Base-by-base conservation (phyloP, 2,888 invertebrate species). In the Drosophila falleni region DNA sequence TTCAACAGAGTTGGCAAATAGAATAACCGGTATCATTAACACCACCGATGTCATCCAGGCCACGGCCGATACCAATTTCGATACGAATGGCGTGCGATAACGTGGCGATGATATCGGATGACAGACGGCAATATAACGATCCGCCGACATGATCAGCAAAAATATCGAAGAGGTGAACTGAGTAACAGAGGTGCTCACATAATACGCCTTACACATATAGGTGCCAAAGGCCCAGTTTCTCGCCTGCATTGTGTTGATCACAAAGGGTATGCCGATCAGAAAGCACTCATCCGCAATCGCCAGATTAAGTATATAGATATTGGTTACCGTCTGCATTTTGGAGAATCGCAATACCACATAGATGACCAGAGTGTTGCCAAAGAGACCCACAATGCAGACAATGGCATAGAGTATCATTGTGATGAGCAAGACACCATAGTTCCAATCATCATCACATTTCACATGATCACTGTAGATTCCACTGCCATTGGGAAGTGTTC, bases 271-370 rank as follows among this genome's bases (percentile, higher is more conserved):
- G 2, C 98, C 98, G 64, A 97, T 96, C 3, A 98, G 94, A 90
- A 97, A 98, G 90, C 97, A 97, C 92, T 98, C 97, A 92, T 98
- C 98, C 0, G 98, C 98, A 64, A 98, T 96, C 16, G 98, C 98
- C 81, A 98, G 93, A 92, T 98, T 98, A n/a, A 97, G 95, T 81
- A 98, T 98, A 93, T 98, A 98, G 95, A 97, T 97, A 91, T 98
- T 98, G 74, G 98, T 98, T 42, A 98, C 97, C 0, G 98, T 98
- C 92, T 98, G 97, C 98, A 98, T 98, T 93, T 98, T 98, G 64
- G 97, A 97, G 93, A 97, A 98, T 47, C 98, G 95, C 50, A 97
- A 93, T 15, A 97, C 97, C 35, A 97, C 97, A 93, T 97, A 97
- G 88, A 98, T 97, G 75, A 98, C 98, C 56, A 98, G 93, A 0